Evolutionary conservation across 2,888 invertebrate genomes (phyloP).

Genomic region (Andrena fulva): DNA sequence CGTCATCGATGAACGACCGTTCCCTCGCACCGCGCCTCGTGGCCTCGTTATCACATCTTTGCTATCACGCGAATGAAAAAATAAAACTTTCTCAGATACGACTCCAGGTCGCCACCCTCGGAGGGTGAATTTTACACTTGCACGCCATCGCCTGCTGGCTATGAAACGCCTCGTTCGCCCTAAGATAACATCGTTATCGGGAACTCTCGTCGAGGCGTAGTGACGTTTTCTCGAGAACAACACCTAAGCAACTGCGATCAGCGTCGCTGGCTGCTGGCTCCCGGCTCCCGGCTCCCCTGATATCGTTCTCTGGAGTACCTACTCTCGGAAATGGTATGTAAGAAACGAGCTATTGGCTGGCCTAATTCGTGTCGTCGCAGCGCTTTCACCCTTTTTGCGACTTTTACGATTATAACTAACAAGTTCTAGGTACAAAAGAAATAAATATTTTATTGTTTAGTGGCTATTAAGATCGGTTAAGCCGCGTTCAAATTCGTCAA

Average conservation of each 20-base stretch:
- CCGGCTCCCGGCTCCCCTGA: not conserved
- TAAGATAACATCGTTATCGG: conserved; percentile 7
- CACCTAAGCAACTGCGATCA: not conserved
- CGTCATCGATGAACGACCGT: conserved; percentile 9
- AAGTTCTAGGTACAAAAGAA: too few relatives aligned
- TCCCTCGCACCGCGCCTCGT: conserved; percentile 13
- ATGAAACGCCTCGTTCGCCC: not conserved
- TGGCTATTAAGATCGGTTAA: too few relatives aligned
- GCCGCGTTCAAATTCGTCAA: too few relatives aligned
- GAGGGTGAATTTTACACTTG: not conserved
- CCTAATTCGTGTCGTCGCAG: not conserved
- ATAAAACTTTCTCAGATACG: conserved; percentile 50
- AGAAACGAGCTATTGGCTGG: not conserved
- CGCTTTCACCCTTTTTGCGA: not conserved
- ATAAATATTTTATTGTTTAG: too few relatives aligned
- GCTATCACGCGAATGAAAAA: conserved; percentile 45
- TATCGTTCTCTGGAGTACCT: not conserved
- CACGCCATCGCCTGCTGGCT: not conserved
- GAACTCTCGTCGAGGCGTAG: not conserved
- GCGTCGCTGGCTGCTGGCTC: not conserved
- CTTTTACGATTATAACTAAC: too few relatives aligned
- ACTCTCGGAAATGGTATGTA: not conserved
- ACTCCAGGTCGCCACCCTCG: not conserved
- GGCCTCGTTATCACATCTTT: conserved; percentile 54
- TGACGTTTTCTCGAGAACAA: not conserved